These are phyloP conservation scores for Mixornis gularis DNA, from an alignment of 2,113 vertebrate species.

Conservation along the genomic window DNA sequence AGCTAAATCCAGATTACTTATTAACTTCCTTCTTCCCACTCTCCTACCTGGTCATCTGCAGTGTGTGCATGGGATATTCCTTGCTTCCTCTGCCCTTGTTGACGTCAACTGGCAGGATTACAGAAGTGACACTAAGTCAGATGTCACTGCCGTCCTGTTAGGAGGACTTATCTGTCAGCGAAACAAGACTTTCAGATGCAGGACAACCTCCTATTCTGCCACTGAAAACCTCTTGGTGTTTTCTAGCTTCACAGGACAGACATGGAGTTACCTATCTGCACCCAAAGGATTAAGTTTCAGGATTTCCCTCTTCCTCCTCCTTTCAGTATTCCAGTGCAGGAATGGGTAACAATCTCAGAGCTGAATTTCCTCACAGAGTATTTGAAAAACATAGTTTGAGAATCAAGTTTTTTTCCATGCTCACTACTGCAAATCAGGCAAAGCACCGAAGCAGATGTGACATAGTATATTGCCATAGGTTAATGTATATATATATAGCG, in stretches of 20 bases:
- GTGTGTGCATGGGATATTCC: background rate
- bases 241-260: background rate
- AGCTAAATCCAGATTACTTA: background rate
- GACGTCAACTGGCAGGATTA: background rate
- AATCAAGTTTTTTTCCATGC: background rate
- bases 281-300: background rate
- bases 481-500: background rate
- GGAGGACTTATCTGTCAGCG: background rate
- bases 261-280: background rate
- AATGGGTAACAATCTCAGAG: background rate
- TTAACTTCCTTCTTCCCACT: background rate
- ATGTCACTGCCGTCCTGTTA: background rate
- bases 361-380: background rate
- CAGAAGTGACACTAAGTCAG: background rate
- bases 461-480: background rate
- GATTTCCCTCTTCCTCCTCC: background rate
- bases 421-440: background rate
- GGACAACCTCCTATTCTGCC: background rate
- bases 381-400: background rate
- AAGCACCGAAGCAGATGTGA: background rate
- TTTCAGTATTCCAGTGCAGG: background rate
- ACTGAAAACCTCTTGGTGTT: background rate
- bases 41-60: fast-evolving
- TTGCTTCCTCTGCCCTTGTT: background rate
- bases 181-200: background rate